These are phyloP conservation scores for Dendrolimus houi DNA, from an alignment of 2,888 invertebrate genomes.

Conservation along the genomic window DNA sequence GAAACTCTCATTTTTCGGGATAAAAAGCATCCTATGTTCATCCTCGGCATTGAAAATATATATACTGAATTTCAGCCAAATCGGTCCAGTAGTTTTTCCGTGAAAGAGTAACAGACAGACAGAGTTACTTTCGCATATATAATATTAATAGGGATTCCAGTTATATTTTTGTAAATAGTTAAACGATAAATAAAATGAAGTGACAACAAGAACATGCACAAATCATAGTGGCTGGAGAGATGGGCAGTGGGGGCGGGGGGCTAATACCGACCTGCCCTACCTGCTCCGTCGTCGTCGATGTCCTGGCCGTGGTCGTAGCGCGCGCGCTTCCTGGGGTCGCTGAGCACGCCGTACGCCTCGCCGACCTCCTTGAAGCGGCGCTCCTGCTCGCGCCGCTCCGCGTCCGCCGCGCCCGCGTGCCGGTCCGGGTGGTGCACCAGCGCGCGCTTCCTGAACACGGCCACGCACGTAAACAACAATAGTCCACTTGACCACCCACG, in stretches of 20 bases:
- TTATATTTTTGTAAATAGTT: too few relatives aligned
- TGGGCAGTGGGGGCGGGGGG: too few relatives aligned
- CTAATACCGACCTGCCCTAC: slow-evolving; percentile 58
- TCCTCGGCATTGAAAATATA: too few relatives aligned
- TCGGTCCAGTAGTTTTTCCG: too few relatives aligned
- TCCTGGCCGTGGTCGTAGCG: slow-evolving; percentile 95
- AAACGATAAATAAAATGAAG: slow-evolving; percentile 1
- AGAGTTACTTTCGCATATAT: too few relatives aligned
- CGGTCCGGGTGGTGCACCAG: slow-evolving; percentile 96
- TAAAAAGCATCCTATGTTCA: too few relatives aligned
- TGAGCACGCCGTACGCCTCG: slow-evolving; percentile 95
- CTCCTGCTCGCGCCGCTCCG: slow-evolving; percentile 93
- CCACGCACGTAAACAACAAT: neutral
- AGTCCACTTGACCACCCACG: neutral
- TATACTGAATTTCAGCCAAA: too few relatives aligned
- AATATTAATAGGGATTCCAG: too few relatives aligned
- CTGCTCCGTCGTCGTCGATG: slow-evolving; percentile 81
- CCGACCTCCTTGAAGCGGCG: slow-evolving; percentile 96
- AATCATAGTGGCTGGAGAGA: too few relatives aligned
- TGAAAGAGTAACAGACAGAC: too few relatives aligned
- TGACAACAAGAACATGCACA: neutral
- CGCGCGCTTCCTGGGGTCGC: slow-evolving; percentile 91
- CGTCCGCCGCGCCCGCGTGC: slow-evolving; percentile 90
- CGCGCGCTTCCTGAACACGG: slow-evolving; percentile 81
- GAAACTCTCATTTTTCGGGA: too few relatives aligned